Conservation (phyloP, 2,113 vertebrate genomes). For the Clarias batrachus region DNA sequence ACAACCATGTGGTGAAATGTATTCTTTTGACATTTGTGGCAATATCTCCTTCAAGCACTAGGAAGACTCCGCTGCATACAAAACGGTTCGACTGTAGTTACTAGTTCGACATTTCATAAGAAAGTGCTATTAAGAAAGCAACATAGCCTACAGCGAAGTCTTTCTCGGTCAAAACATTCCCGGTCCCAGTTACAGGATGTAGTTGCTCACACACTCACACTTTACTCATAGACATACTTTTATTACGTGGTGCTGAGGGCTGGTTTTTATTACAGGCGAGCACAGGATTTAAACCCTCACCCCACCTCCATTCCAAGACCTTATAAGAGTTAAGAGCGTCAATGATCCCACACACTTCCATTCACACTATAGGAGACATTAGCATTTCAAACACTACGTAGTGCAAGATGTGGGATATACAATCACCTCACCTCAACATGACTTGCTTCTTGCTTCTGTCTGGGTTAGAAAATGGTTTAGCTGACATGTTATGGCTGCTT, state of each 20-base stretch:
- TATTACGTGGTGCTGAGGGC: conserved; percentile 65
- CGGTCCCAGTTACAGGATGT: conserved; percentile 55
- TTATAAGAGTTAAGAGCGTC: conserved; percentile 41
- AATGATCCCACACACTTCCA: conserved; percentile 31
- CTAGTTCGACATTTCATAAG: conserved; percentile 23
- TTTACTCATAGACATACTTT: conserved; percentile 64
- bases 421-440: not conserved
- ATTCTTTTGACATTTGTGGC: not conserved
- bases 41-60: not conserved
- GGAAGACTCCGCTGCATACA: not conserved
- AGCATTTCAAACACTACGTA: not conserved
- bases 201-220: conserved; percentile 55
- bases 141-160: conserved; percentile 27
- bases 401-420: not conserved
- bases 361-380: conserved; percentile 22
- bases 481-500: not conserved
- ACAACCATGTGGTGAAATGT: not conserved
- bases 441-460: not conserved
- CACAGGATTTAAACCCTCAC: conserved; percentile 23
- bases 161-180: conserved; percentile 57
- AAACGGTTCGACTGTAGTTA: not conserved
- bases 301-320: conserved; percentile 59
- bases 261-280: conserved; percentile 65
- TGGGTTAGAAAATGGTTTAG: not conserved
- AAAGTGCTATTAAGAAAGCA: conserved; percentile 42